A percentile compares a stretch with the other conserved stretches of the same genome.
Evolutionary conservation across 2,797 vertebrate genomes (phyloP).

Genomic region (Kryptolebias ocellatus): DNA sequence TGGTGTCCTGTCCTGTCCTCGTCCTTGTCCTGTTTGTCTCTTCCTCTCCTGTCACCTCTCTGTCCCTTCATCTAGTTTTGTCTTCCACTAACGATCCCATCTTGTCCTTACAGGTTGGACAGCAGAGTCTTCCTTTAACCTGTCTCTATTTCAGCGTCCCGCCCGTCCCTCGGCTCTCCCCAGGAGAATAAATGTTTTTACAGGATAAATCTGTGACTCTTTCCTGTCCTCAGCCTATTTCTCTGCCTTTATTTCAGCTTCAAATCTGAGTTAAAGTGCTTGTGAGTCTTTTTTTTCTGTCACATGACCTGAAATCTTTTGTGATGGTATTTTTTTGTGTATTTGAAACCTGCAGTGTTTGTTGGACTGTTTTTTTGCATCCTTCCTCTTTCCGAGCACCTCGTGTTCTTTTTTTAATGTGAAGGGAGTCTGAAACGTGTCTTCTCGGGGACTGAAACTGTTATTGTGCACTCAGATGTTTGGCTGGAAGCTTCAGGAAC

Average conservation of each 20-base stretch:
- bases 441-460: slow-evolving; percentile 6
- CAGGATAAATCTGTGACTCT: background rate
- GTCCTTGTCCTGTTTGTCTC: slow-evolving; percentile 14
- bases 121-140: slow-evolving; percentile 16
- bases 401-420: slow-evolving; percentile 7
- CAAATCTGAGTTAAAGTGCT: background rate
- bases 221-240: background rate
- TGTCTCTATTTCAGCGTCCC: slow-evolving; percentile 21
- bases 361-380: background rate
- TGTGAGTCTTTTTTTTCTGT: background rate
- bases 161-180: background rate
- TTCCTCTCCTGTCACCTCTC: slow-evolving; percentile 36
- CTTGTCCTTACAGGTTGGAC: slow-evolving; percentile 13
- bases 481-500: too few species aligned
- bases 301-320: background rate
- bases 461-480: too few species aligned
- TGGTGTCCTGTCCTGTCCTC: slow-evolving; percentile 34
- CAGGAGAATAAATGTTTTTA: background rate
- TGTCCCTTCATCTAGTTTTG: slow-evolving; percentile 32
- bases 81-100: slow-evolving; percentile 2
- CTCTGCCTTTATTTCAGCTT: slow-evolving; percentile 7
- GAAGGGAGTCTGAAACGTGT: slow-evolving; percentile 12
- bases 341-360: slow-evolving; percentile 5
- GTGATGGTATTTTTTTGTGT: background rate
- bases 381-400: slow-evolving; percentile 4